phyloP scores from a whole-genome alignment of 2,797 vertebrate species.

The Pangasius sanitwongsei region DNA sequence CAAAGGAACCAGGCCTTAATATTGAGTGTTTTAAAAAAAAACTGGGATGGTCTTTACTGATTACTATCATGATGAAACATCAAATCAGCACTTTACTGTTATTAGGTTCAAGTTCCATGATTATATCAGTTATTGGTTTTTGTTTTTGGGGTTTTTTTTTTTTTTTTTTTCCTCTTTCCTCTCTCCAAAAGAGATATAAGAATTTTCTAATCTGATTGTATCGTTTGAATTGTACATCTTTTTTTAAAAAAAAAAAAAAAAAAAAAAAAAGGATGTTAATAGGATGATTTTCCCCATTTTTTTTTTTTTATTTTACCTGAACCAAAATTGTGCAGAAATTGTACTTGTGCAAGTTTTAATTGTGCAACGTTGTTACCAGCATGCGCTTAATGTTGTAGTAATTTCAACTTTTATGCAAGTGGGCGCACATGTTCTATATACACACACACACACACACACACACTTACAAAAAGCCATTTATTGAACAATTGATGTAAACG shows the following conservation, averaged over 20 bases:
- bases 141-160: no score
- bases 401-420: slow-evolving; percentile 57
- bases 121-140: neutral
- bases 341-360: slow-evolving; percentile 52
- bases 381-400: slow-evolving; percentile 50
- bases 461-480: slow-evolving; percentile 67
- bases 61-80: slow-evolving; percentile 5
- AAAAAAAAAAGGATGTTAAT: neutral
- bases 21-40: slow-evolving; percentile 27
- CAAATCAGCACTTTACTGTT: slow-evolving; percentile 45
- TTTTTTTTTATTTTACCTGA: slow-evolving; percentile 4
- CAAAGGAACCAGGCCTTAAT: slow-evolving; percentile 54
- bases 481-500: slow-evolving; percentile 33
- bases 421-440: slow-evolving; percentile 37
- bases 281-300: neutral
- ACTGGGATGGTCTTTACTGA: slow-evolving; percentile 19
- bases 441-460: slow-evolving; percentile 13
- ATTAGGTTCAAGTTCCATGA: slow-evolving; percentile 22
- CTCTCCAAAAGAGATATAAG: neutral
- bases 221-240: slow-evolving; percentile 10
- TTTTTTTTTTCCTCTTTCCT: no score
- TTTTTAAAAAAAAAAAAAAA: neutral
- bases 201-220: slow-evolving; percentile 18
- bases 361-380: slow-evolving; percentile 48
- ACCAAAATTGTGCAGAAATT: slow-evolving; percentile 48